Evolutionary conservation across 2,113 vertebrate species (phyloP).

Genomic region (Prochilodus magdalenae): DNA sequence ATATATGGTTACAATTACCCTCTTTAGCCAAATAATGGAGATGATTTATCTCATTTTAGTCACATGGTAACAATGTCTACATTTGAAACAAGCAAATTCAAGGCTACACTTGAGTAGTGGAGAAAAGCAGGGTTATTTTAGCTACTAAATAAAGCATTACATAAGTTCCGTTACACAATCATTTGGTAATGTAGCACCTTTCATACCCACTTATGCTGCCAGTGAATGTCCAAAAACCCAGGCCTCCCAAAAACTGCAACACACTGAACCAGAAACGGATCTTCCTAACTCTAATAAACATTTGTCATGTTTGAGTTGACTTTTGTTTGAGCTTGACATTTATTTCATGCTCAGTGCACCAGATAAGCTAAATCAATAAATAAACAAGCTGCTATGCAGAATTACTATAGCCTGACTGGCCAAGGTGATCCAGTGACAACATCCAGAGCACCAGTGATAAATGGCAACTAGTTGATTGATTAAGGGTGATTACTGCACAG

Average conservation of each 20-base stretch:
- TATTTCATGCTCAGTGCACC: neutral
- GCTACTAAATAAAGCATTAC: neutral
- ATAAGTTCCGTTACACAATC: too few species aligned
- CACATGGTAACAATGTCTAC: too few species aligned
- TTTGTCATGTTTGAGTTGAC: neutral
- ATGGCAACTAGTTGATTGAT: too few species aligned
- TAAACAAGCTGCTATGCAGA: neutral
- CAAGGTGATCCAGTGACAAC: too few species aligned
- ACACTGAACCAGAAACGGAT: neutral
- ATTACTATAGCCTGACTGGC: neutral
- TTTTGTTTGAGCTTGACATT: neutral
- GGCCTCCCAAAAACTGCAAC: neutral
- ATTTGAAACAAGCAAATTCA: too few species aligned
- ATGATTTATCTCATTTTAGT: too few species aligned
- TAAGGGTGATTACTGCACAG: too few species aligned
- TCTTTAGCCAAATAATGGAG: too few species aligned
- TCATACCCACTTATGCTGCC: neutral
- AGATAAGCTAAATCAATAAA: neutral
- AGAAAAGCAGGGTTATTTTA: neutral
- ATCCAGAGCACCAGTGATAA: too few species aligned
- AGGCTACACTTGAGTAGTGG: too few species aligned
- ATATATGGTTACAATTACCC: too few species aligned
- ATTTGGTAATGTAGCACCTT: neutral
- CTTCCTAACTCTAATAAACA: neutral
- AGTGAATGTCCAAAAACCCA: neutral